Conservation (phyloP, 2,113 vertebrate species). For the Daboia siamensis region DNA sequence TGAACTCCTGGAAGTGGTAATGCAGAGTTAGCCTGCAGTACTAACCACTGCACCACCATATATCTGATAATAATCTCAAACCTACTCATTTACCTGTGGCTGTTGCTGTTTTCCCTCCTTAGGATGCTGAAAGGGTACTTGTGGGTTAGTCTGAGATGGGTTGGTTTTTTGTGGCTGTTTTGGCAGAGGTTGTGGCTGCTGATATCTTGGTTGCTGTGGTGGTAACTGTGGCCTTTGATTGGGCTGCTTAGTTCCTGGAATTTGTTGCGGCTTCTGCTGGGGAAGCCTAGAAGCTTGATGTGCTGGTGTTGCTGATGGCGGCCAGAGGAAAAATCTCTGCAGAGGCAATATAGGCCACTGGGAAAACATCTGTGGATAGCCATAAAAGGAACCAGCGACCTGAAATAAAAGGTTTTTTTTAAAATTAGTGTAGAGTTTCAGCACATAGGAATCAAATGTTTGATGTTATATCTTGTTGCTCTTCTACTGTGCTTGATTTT, state of each 20-base stretch:
- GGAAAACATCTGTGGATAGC: constrained; percentile 38
- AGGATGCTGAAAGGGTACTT: constrained; percentile 19
- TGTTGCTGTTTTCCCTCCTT: constrained; percentile 26
- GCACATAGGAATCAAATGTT: not conserved
- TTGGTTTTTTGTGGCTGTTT: not conserved
- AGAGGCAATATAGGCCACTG: constrained; percentile 49
- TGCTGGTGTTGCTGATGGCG: constrained; percentile 17
- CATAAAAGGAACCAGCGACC: constrained; percentile 16
- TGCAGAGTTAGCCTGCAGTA: not conserved
- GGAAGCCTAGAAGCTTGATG: constrained; percentile 9
- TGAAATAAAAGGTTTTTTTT: constrained; percentile 12
- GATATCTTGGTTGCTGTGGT: constrained; percentile 30
- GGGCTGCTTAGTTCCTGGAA: constrained; percentile 32
- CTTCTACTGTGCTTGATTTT: not conserved
- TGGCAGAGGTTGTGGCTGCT: not conserved
- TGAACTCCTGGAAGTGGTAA: not conserved
- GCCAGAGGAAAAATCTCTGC: constrained; percentile 25
- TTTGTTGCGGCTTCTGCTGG: constrained; percentile 32
- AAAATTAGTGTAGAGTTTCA: not conserved
- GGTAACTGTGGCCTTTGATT: constrained; percentile 13
- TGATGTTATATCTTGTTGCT: not conserved
- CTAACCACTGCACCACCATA: not conserved
- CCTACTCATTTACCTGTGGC: constrained; percentile 36
- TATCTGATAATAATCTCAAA: not conserved
- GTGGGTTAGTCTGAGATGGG: not conserved